Percentiles rank a stretch among this genome's conserved stretches.
Evolutionary conservation across 2,888 invertebrate genomes (phyloP).

Genomic region (Eupithecia dodoneata): DNA sequence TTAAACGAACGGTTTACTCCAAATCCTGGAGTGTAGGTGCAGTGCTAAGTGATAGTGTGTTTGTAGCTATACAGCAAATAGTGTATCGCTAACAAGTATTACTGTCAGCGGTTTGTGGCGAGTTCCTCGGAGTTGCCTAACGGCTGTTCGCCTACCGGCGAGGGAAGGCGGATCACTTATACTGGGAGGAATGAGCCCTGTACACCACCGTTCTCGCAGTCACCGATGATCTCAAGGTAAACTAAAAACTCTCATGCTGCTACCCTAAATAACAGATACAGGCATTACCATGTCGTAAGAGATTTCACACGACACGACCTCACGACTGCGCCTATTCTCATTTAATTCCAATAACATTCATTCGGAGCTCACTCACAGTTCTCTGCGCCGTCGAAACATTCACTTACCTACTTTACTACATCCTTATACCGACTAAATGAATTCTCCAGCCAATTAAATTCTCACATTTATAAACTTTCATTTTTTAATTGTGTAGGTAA

Average conservation of each 20-base stretch:
- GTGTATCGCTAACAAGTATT: conserved; percentile 82
- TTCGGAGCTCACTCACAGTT: conserved; percentile 36
- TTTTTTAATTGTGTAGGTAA: conserved; percentile 11
- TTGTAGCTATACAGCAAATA: conserved; percentile 79
- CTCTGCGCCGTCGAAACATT: conserved; percentile 51
- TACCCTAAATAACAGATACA: conserved; percentile 9
- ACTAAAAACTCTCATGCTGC: conserved; percentile 14
- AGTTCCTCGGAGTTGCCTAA: conserved; percentile 74
- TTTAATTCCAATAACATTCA: conserved; percentile 67
- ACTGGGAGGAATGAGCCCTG: conserved; percentile 84
- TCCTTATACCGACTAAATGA: conserved; percentile 17
- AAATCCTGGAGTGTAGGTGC: conserved; percentile 74
- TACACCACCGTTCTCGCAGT: conserved; percentile 77
- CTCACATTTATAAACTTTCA: conserved; percentile 8
- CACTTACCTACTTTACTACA: conserved; percentile 49
- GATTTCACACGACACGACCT: conserved; percentile 69
- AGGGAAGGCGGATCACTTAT: conserved; percentile 77
- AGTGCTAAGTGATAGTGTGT: conserved; percentile 82
- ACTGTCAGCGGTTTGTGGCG: conserved; percentile 70
- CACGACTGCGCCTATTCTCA: conserved; percentile 70
- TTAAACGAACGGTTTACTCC: conserved; percentile 74
- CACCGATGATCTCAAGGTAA: conserved; percentile 84
- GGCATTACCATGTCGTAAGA: conserved; percentile 64
- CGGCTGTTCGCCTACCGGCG: conserved; percentile 80
- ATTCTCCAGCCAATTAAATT: conserved; percentile 5